phyloP scores from a whole-genome alignment of 2,113 vertebrate genomes.

The Eptesicus fuscus region DNA sequence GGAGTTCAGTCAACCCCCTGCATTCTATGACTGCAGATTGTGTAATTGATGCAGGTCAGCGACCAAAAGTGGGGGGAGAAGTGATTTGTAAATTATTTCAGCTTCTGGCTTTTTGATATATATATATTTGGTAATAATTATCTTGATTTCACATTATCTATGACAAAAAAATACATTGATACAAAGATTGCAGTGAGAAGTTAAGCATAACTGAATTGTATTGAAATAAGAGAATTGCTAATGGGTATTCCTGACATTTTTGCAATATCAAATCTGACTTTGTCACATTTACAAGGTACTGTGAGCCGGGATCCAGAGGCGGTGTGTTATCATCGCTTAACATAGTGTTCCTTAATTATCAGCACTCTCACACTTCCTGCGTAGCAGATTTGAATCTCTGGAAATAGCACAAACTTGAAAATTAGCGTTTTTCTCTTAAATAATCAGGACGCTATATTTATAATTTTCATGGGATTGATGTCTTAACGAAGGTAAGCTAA shows the following conservation, averaged over 20 bases:
- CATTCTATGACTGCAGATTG: not conserved
- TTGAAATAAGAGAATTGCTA: slow-evolving; percentile 64
- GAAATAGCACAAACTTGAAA: slow-evolving; percentile 74
- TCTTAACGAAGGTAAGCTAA: slow-evolving; percentile 62
- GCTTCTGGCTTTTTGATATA: slow-evolving; percentile 31
- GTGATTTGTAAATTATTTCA: slow-evolving; percentile 48
- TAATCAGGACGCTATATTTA: slow-evolving; percentile 71
- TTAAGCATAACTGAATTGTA: slow-evolving; percentile 62
- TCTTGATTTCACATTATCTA: slow-evolving; percentile 55
- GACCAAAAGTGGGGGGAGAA: slow-evolving; percentile 18
- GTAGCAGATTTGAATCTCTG: slow-evolving; percentile 64
- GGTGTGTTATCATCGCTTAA: slow-evolving; percentile 60
- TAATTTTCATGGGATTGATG: slow-evolving; percentile 39
- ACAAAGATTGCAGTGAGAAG: slow-evolving; percentile 59
- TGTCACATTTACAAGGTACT: slow-evolving; percentile 62
- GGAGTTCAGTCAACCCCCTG: not conserved
- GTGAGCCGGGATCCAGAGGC: slow-evolving; percentile 62
- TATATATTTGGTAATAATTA: slow-evolving; percentile 60
- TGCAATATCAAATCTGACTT: slow-evolving; percentile 69
- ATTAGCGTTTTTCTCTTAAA: slow-evolving; percentile 67
- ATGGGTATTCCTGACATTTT: slow-evolving; percentile 57
- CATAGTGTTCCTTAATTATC: slow-evolving; percentile 75
- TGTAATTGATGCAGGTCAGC: slow-evolving; percentile 41
- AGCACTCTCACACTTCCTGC: slow-evolving; percentile 64
- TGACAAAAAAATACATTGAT: slow-evolving; percentile 63